phyloP scores from a whole-genome alignment of 2,797 vertebrate genomes.

The Halcyon chelicuti region DNA sequence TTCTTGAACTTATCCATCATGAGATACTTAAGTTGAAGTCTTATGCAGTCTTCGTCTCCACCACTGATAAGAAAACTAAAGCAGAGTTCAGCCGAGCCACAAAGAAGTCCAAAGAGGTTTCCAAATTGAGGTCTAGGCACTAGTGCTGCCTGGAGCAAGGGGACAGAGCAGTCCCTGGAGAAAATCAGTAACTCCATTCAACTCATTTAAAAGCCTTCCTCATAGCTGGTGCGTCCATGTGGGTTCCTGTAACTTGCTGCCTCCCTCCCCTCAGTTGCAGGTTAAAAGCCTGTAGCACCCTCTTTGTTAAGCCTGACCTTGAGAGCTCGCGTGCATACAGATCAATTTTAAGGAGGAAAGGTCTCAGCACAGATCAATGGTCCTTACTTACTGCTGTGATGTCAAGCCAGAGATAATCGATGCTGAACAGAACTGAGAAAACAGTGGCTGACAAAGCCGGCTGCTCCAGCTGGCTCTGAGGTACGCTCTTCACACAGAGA shows the following conservation, averaged over 20 bases:
- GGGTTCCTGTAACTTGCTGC: background rate
- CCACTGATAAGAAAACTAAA: background rate
- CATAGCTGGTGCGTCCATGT: rapidly evolving
- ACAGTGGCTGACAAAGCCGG: background rate
- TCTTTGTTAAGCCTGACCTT: background rate
- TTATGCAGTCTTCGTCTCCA: background rate
- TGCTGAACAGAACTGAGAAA: rapidly evolving
- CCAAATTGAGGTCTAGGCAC: background rate
- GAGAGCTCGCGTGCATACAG: background rate
- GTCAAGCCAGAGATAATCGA: background rate
- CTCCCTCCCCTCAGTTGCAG: background rate
- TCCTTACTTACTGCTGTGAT: background rate
- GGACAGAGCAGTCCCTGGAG: background rate
- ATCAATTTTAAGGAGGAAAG: background rate
- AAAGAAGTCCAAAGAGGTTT: background rate
- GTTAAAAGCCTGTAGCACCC: background rate
- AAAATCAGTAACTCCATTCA: background rate
- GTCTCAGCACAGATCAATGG: background rate
- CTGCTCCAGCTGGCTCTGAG: background rate
- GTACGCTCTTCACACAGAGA: background rate
- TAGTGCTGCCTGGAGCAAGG: background rate
- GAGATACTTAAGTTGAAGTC: background rate
- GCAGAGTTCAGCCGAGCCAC: background rate
- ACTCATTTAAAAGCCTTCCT: background rate
- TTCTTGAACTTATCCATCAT: background rate